A percentile compares a stretch with the other conserved stretches of the same genome.
These are phyloP conservation scores for Synanceia verrucosa DNA, from an alignment of 2,797 vertebrate genomes.

Conservation along the genomic window DNA sequence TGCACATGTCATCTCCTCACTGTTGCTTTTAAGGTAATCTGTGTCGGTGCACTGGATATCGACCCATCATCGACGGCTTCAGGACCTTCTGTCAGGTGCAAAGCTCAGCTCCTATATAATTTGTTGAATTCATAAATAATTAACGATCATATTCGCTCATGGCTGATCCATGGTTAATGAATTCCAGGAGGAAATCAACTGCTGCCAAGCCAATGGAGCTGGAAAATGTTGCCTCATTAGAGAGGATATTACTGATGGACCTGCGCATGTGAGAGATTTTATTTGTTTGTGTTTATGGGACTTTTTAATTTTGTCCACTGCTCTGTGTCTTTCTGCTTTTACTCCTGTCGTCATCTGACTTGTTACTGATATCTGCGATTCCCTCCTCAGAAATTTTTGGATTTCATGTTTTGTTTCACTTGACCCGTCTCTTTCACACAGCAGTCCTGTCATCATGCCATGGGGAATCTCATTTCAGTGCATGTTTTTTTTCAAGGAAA, in stretches of 20 bases:
- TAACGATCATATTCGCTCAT: neutral
- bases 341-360: neutral
- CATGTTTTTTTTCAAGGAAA: conserved; percentile 48
- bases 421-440: no score
- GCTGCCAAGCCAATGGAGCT: conserved; percentile 41
- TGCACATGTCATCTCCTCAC: neutral
- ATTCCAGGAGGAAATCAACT: conserved; percentile 56
- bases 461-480: neutral
- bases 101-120: neutral
- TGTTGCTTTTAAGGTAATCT: conserved; percentile 75
- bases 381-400: neutral
- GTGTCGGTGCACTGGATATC: conserved; percentile 84
- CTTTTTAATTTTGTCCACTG: neutral
- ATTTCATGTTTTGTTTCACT: neutral
- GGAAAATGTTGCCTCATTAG: conserved; percentile 35
- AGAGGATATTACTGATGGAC: neutral
- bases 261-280: conserved; percentile 39
- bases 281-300: fast-evolving
- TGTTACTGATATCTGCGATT: neutral
- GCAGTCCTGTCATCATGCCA: neutral
- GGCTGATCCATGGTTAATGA: neutral
- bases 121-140: neutral
- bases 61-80: conserved; percentile 81
- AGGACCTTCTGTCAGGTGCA: conserved; percentile 80
- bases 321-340: neutral